Percentiles rank a stretch among this genome's conserved stretches.
Conservation (phyloP, 2,113 vertebrate species). For the Camelus bactrianus region DNA sequence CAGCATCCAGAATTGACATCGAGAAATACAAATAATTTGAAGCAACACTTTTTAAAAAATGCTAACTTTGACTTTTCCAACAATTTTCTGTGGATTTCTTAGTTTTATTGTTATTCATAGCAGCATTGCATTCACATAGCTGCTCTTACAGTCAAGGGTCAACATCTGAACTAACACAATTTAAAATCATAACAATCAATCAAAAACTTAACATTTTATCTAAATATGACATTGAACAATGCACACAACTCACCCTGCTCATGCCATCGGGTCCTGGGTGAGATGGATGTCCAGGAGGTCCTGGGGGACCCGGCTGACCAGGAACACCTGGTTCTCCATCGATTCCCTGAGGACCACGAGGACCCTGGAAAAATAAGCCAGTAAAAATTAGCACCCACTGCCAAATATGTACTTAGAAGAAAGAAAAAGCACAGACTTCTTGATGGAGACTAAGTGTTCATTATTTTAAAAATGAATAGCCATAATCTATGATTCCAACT, state of each 20-base stretch:
- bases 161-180: not conserved
- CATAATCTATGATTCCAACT: not conserved
- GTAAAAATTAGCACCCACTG: not conserved
- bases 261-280: conserved; percentile 91
- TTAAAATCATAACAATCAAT: not conserved
- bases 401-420: not conserved
- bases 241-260: conserved; percentile 85
- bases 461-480: not conserved
- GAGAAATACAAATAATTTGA: not conserved
- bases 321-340: conserved; percentile 98
- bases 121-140: not conserved
- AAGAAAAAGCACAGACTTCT: not conserved
- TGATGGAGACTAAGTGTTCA: not conserved
- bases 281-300: conserved; percentile 94
- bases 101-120: not conserved
- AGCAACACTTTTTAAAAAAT: not conserved
- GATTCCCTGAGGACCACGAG: conserved; percentile 92
- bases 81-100: not conserved
- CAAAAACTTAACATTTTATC: not conserved
- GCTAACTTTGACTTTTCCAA: not conserved
- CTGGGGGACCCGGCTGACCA: conserved; percentile 95
- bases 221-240: not conserved
- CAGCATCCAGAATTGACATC: not conserved
- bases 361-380: conserved; percentile 88
- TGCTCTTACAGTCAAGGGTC: not conserved